Conservation (phyloP, 2,888 invertebrate species). For the Salpingus planirostris region DNA sequence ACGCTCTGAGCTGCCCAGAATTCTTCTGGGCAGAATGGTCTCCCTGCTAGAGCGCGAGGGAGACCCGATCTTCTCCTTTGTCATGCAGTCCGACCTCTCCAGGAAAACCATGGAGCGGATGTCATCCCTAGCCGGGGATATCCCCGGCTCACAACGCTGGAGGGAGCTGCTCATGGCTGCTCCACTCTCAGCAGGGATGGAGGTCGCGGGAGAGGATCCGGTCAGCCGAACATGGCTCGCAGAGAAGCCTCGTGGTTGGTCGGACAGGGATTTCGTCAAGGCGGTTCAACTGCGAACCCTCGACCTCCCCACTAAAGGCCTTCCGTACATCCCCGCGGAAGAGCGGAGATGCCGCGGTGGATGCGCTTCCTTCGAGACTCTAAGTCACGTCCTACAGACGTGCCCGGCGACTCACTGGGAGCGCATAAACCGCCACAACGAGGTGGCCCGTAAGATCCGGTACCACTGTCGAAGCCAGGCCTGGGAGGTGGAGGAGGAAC, state of each 20-base stretch:
- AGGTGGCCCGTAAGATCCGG: slow-evolving; percentile 12
- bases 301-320: slow-evolving; percentile 6
- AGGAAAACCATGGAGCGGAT: background rate
- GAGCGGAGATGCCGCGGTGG: slow-evolving; percentile 5
- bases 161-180: slow-evolving; percentile 3
- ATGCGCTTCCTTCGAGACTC: background rate
- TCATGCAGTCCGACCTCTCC: slow-evolving; percentile 6
- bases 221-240: slow-evolving; percentile 10
- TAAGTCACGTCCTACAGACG: slow-evolving; percentile 10
- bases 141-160: slow-evolving; percentile 4
- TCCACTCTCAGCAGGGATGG: slow-evolving; percentile 10
- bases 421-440: slow-evolving; percentile 16
- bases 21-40: slow-evolving; percentile 8
- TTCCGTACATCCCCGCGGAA: slow-evolving; percentile 5
- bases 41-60: background rate
- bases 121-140: slow-evolving; percentile 3
- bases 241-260: slow-evolving; percentile 18
- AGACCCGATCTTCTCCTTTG: slow-evolving; percentile 6
- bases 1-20: slow-evolving; percentile 12
- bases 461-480: slow-evolving; percentile 6
- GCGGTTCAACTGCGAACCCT: slow-evolving; percentile 9
- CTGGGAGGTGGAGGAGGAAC: slow-evolving; percentile 17
- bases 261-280: slow-evolving; percentile 20
- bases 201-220: slow-evolving; percentile 9
- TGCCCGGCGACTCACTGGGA: slow-evolving; percentile 11